A percentile compares a stretch with the other conserved stretches of the same genome.
phyloP scores from a whole-genome alignment of 1,140 invertebrate genomes.

The Chironomus striatipennis region DNA sequence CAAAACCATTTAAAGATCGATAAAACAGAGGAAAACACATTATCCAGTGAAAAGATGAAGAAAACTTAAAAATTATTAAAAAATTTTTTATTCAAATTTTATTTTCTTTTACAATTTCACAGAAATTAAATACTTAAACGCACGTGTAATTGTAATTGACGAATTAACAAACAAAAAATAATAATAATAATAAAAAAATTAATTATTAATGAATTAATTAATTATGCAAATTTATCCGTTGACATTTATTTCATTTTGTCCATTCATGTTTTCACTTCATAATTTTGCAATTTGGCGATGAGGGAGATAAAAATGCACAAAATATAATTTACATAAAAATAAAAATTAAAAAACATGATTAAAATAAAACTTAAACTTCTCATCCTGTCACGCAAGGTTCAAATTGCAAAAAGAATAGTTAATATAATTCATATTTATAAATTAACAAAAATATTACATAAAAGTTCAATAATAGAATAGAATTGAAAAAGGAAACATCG shows the following conservation, averaged over 20 bases:
- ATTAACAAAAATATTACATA: too few relatives aligned
- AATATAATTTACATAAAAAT: constrained; percentile 10
- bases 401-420: too few relatives aligned
- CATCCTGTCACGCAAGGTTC: too few relatives aligned
- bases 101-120: constrained; percentile 35
- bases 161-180: constrained; percentile 25
- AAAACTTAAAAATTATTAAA: constrained; percentile 34
- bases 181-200: not conserved
- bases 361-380: too few relatives aligned
- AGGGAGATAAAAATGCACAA: constrained; percentile 22
- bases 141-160: constrained; percentile 21
- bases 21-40: too few relatives aligned
- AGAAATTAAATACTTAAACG: constrained; percentile 27
- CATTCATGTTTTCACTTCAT: not conserved
- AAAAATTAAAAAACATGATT: not conserved
- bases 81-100: constrained; percentile 38
- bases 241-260: too few relatives aligned
- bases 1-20: too few relatives aligned
- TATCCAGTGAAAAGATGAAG: constrained; percentile 27
- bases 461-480: too few relatives aligned
- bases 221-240: not conserved
- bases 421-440: too few relatives aligned
- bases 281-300: constrained; percentile 25
- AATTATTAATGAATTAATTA: not conserved
- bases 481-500: too few relatives aligned